These are phyloP conservation scores for Cliona cf. orientalis DNA, from an alignment of 37 sponge, comb jelly and placozoan species.

Conservation along the genomic window DNA sequence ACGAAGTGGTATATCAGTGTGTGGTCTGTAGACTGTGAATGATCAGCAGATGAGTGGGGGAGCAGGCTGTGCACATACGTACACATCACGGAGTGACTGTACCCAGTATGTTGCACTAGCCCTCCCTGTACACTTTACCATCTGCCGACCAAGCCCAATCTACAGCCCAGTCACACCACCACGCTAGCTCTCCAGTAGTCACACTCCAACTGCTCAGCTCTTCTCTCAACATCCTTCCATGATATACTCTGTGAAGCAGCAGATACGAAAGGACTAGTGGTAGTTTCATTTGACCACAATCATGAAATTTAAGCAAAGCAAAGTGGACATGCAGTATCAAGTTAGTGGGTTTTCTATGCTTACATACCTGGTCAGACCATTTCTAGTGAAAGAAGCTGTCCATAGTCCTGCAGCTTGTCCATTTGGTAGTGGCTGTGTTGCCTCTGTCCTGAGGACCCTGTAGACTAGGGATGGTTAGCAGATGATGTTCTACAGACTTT, in stretches of 20 bases:
- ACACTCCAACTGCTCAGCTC: background rate
- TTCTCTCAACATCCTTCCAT: background rate
- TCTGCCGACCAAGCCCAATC: slow-evolving; percentile 77
- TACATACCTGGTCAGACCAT: background rate
- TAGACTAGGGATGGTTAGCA: slow-evolving; percentile 58
- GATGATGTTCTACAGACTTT: slow-evolving; percentile 1
- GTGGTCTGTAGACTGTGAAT: slow-evolving; percentile 34
- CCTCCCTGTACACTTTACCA: background rate
- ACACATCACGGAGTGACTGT: too few relatives aligned
- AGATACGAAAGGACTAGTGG: background rate
- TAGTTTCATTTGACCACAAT: background rate
- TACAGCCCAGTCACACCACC: slow-evolving; percentile 32
- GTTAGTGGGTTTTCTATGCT: too few relatives aligned
- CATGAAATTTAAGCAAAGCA: too few relatives aligned
- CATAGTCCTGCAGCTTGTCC: background rate
- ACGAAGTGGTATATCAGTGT: slow-evolving; percentile 9
- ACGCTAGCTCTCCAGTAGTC: background rate
- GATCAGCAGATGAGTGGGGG: slow-evolving; percentile 35
- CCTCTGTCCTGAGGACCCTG: too few relatives aligned
- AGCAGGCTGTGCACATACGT: background rate
- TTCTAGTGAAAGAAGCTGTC: background rate
- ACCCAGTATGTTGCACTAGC: background rate
- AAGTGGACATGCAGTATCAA: too few relatives aligned
- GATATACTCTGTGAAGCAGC: background rate
- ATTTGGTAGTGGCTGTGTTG: too few relatives aligned